Evolutionary conservation across 2,113 vertebrate species (phyloP).

Genomic region (Himantopus leucocephalus): DNA sequence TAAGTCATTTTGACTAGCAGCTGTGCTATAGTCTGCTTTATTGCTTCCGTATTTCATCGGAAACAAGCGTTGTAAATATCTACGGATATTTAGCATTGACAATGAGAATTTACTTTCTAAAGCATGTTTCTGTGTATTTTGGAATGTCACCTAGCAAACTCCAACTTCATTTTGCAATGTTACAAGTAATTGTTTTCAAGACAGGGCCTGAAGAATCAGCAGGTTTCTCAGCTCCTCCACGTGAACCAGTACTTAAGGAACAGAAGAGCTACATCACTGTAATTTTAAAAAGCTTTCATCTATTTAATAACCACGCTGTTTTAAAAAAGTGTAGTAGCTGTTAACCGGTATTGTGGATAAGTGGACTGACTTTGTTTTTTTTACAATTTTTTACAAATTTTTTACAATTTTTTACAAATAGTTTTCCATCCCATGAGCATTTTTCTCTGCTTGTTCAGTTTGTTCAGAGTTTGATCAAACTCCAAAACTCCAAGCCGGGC

Average conservation of each 20-base stretch:
- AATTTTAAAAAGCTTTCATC: neutral
- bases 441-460: neutral
- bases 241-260: neutral
- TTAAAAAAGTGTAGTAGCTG: neutral
- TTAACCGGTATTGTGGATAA: neutral
- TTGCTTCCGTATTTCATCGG: neutral
- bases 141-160: neutral
- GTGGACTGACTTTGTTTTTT: neutral
- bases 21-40: neutral
- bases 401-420: neutral
- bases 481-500: neutral
- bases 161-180: neutral
- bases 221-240: neutral
- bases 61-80: neutral
- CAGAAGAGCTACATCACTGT: neutral
- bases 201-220: neutral
- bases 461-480: neutral
- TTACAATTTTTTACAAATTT: too few relatives aligned
- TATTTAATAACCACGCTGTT: neutral
- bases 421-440: neutral
- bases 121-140: neutral
- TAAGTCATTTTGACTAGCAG: neutral
- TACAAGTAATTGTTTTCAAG: neutral
- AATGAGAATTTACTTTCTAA: neutral
- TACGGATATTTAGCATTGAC: neutral